Conservation (phyloP, 2,797 vertebrate species). For the Sphenopsis melanotis region DNA sequence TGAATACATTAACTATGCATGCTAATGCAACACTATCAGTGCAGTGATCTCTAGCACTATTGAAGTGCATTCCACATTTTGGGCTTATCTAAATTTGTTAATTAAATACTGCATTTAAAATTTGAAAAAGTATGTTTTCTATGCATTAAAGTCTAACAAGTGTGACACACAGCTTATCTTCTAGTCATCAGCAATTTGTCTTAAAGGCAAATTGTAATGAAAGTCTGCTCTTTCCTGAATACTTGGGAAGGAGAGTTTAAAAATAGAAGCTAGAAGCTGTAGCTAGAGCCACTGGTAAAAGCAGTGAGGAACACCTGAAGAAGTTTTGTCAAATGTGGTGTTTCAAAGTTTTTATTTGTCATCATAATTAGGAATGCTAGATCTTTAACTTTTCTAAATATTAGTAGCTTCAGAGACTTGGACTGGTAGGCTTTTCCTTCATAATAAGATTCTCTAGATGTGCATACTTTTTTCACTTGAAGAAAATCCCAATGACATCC, state of each 20-base stretch:
- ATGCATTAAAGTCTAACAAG: constrained; percentile 20
- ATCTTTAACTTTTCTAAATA: neutral
- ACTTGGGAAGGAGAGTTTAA: neutral
- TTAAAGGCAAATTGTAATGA: constrained; percentile 1
- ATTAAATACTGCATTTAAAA: constrained; percentile 54
- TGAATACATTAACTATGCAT: neutral
- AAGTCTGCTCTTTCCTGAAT: neutral
- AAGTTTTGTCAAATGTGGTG: neutral
- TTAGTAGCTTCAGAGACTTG: neutral
- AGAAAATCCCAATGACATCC: neutral
- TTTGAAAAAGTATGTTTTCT: constrained; percentile 24
- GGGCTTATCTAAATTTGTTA: constrained; percentile 54
- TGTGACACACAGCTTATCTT: neutral
- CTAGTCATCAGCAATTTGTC: constrained; percentile 43
- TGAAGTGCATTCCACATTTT: constrained; percentile 23
- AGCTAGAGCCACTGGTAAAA: neutral
- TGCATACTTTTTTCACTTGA: neutral
- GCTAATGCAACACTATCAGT: neutral
- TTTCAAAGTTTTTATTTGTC: neutral
- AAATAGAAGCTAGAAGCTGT: neutral
- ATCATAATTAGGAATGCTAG: neutral
- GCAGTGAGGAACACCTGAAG: neutral
- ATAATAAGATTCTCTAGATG: neutral
- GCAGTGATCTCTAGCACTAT: neutral
- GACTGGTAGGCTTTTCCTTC: neutral